Conservation (phyloP, 2,113 vertebrate species). For the Gulo gulo region DNA sequence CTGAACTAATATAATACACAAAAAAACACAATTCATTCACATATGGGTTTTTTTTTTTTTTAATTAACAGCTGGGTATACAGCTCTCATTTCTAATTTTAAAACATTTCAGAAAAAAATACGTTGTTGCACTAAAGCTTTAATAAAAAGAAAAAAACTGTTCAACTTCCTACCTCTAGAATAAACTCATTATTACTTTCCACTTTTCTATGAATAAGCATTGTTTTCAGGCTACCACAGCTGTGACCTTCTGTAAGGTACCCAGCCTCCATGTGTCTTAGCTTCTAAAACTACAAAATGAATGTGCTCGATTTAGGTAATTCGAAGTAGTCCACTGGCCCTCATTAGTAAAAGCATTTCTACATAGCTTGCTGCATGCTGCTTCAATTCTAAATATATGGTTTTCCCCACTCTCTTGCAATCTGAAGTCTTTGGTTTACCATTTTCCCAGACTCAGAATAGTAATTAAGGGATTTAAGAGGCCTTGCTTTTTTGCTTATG, state of each 20-base stretch:
- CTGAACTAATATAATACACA: not conserved
- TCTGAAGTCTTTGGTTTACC: not conserved
- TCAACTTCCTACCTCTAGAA: not conserved
- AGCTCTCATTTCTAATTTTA: slow-evolving; percentile 30
- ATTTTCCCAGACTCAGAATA: not conserved
- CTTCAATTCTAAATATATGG: not conserved
- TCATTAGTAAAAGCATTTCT: not conserved
- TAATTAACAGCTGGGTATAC: not conserved
- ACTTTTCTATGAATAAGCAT: not conserved
- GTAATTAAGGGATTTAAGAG: not conserved
- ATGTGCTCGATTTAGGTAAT: not conserved
- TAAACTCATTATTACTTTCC: not conserved
- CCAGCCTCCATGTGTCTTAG: not conserved
- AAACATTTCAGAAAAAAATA: not conserved
- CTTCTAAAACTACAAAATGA: not conserved
- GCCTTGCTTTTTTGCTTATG: not conserved
- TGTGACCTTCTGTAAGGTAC: not conserved
- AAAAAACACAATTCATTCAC: not conserved
- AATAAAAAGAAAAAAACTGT: not conserved
- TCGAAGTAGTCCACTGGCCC: not conserved
- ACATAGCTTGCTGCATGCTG: not conserved
- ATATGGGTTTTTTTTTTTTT: not conserved
- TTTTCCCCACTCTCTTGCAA: not conserved
- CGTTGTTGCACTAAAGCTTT: not conserved
- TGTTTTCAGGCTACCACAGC: not conserved